phyloP scores from a whole-genome alignment of 2,113 vertebrate species.

The Geothlypis trichas region DNA sequence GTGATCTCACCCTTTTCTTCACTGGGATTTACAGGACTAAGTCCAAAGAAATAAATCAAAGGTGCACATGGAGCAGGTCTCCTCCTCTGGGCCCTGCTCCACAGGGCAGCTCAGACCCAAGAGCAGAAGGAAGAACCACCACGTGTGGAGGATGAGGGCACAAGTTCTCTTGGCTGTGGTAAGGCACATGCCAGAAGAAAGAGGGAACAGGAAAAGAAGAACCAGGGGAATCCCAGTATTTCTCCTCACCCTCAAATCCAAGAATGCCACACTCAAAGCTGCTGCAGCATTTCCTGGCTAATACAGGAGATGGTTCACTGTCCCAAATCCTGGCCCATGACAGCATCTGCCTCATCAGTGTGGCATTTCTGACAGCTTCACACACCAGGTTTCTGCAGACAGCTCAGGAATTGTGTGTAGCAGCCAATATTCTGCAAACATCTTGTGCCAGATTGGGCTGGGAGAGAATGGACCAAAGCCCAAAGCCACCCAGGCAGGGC shows the following conservation, averaged over 20 bases:
- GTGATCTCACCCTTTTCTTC: background rate
- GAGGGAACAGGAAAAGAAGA: background rate
- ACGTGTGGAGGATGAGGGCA: background rate
- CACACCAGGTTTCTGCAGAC: background rate
- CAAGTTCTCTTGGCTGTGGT: background rate
- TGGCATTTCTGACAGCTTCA: background rate
- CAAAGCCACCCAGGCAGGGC: background rate
- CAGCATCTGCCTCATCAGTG: background rate
- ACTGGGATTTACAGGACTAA: background rate
- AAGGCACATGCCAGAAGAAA: background rate
- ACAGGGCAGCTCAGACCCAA: background rate
- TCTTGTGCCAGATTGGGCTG: background rate
- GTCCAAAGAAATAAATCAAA: background rate
- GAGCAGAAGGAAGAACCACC: background rate
- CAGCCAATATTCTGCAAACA: background rate
- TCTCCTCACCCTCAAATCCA: background rate
- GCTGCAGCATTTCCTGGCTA: background rate
- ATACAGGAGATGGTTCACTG: background rate
- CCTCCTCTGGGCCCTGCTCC: background rate
- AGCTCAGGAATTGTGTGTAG: background rate
- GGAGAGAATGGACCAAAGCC: background rate
- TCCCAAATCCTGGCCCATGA: background rate
- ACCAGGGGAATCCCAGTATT: background rate
- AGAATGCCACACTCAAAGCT: background rate
- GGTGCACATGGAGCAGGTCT: background rate